Evolutionary conservation across 2,888 invertebrate genomes (phyloP).

Genomic region (Syritta pipiens): DNA sequence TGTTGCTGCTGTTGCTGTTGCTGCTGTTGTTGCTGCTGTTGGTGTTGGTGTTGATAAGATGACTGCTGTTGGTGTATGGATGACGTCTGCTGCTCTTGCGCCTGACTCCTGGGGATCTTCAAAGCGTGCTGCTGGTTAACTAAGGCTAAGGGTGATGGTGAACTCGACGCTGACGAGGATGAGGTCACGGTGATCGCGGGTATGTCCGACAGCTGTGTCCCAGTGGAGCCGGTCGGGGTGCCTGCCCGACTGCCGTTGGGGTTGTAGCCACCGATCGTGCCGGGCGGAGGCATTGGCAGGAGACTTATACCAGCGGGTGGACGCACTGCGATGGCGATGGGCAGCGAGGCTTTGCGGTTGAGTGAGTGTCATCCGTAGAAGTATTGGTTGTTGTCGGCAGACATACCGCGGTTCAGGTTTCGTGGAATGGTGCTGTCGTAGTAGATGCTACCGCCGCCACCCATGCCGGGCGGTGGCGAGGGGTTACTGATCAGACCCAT

Average conservation of each 20-base stretch:
- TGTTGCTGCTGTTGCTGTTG: slow-evolving; percentile 47
- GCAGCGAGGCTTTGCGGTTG: slow-evolving; percentile 76
- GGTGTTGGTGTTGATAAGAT: slow-evolving; percentile 52
- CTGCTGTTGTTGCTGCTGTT: slow-evolving; percentile 35
- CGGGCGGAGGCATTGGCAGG: slow-evolving; percentile 73
- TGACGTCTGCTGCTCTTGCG: slow-evolving; percentile 41
- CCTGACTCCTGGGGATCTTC: slow-evolving; percentile 70
- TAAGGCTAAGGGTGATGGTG: slow-evolving; percentile 70
- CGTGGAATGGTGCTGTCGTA: slow-evolving; percentile 77
- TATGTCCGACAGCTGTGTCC: slow-evolving; percentile 72
- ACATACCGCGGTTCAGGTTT: slow-evolving; percentile 74
- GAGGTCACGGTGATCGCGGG: slow-evolving; percentile 75
- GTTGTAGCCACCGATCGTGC: slow-evolving; percentile 73
- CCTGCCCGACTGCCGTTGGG: slow-evolving; percentile 71
- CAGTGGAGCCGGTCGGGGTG: slow-evolving; percentile 71
- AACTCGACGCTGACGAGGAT: slow-evolving; percentile 72
- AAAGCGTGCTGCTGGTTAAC: slow-evolving; percentile 70
- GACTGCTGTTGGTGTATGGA: no score
- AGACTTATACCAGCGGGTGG: slow-evolving; percentile 74
- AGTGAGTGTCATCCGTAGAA: slow-evolving; percentile 79
- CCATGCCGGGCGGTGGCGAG: slow-evolving; percentile 62
- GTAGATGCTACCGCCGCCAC: slow-evolving; percentile 73
- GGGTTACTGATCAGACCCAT: slow-evolving; percentile 74
- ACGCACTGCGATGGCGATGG: slow-evolving; percentile 74
- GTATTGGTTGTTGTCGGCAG: slow-evolving; percentile 75